These are phyloP conservation scores for Noctuana brunneofusca DNA, from an alignment of 2,888 invertebrate genomes.

Conservation along the genomic window DNA sequence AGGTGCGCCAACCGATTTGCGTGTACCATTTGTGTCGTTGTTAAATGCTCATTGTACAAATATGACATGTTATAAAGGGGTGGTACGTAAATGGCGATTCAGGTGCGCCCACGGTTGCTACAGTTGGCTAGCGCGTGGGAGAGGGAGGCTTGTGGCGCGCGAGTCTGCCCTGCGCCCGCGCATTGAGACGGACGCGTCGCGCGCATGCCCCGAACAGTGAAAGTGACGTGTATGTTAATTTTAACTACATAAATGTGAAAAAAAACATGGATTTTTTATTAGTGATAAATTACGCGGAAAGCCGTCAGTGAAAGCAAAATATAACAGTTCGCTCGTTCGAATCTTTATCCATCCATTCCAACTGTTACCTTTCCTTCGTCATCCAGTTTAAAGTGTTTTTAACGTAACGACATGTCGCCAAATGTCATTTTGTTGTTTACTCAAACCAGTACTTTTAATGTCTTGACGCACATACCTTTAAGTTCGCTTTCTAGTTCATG, in stretches of 20 bases:
- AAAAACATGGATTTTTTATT: constrained; percentile 34
- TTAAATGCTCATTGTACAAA: constrained; percentile 37
- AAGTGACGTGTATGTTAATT: constrained; percentile 56
- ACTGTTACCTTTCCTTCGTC: not conserved
- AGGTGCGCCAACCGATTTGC: constrained; percentile 36
- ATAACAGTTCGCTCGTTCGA: constrained; percentile 28
- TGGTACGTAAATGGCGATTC: constrained; percentile 72
- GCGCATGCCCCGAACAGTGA: constrained; percentile 59
- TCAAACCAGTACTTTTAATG: constrained; percentile 11
- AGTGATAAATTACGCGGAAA: constrained; percentile 12
- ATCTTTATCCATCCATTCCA: constrained; percentile 5
- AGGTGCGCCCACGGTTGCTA: constrained; percentile 69
- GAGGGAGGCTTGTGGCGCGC: constrained; percentile 57
- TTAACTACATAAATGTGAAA: constrained; percentile 46
- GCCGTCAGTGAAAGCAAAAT: constrained; percentile 38
- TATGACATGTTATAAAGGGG: constrained; percentile 51
- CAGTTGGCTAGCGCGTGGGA: constrained; percentile 62
- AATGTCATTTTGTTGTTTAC: constrained; percentile 26
- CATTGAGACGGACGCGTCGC: constrained; percentile 63
- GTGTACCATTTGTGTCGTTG: constrained; percentile 37
- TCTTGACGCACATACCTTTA: not conserved
- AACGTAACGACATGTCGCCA: constrained; percentile 18
- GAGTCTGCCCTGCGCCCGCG: constrained; percentile 75
- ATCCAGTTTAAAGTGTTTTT: constrained; percentile 5
- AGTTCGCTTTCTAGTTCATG: constrained; percentile 40